Conservation (phyloP, 2,113 vertebrate genomes). For the Eulemur rufifrons region DNA sequence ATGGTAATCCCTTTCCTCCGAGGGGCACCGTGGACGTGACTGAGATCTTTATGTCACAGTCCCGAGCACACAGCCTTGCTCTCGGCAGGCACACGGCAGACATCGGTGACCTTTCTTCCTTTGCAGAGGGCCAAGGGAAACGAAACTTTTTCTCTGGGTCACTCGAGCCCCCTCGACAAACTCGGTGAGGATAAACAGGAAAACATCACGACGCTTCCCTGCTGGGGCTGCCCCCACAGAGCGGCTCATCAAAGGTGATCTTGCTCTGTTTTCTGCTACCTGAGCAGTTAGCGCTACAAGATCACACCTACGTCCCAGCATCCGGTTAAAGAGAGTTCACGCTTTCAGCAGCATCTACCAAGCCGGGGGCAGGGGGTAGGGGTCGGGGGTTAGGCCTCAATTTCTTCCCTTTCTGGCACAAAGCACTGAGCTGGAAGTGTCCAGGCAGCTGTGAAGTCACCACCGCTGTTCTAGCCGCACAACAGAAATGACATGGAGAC, state of each 20-base stretch:
- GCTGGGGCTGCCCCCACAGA: neutral
- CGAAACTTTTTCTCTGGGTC: neutral
- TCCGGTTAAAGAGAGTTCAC: neutral
- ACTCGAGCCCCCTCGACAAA: neutral
- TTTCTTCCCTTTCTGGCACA: neutral
- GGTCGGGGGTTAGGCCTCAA: neutral
- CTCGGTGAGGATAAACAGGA: neutral
- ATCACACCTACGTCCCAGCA: neutral
- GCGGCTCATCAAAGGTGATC: neutral
- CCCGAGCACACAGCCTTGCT: rapidly evolving
- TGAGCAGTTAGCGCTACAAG: neutral
- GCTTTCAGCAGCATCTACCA: no score
- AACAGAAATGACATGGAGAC: neutral
- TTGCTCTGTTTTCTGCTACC: neutral
- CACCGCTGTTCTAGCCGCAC: neutral
- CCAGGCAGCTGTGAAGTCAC: neutral
- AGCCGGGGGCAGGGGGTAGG: neutral
- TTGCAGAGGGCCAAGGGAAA: neutral
- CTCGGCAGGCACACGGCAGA: neutral
- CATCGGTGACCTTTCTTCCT: neutral
- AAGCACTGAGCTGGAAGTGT: neutral
- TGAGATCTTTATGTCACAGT: neutral
- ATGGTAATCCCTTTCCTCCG: neutral
- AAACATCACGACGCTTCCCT: neutral
- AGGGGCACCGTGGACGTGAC: no score